Evolutionary conservation across 2,888 invertebrate species (phyloP).

Genomic region (Andrena haemorrhoa): DNA sequence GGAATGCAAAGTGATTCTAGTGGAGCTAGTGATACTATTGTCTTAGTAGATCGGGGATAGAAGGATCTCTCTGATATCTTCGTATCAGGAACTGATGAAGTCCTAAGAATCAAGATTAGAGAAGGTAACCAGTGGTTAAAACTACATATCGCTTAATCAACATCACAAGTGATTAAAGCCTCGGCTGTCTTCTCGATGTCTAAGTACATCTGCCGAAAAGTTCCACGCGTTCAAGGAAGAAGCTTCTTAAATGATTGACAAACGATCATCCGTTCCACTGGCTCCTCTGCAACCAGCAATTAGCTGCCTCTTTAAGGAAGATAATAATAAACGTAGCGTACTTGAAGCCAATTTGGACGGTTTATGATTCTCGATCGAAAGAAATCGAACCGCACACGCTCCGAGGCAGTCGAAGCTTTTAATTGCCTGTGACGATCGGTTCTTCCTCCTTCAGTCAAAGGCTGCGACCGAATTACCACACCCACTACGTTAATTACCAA

Average conservation of each 20-base stretch:
- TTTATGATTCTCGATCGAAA: conserved; percentile 51
- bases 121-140: not conserved
- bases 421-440: not conserved
- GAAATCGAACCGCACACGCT: conserved; percentile 30
- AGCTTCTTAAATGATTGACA: conserved; percentile 28
- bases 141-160: not conserved
- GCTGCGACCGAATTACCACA: too few species aligned
- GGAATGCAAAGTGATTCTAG: not conserved
- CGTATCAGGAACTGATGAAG: not conserved
- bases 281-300: conserved; percentile 43
- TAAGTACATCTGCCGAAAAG: not conserved
- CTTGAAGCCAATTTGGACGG: conserved; percentile 40
- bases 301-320: conserved; percentile 36
- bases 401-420: conserved; percentile 2
- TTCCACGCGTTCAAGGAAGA: conserved; percentile 4
- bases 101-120: not conserved
- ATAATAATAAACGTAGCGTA: conserved; percentile 46
- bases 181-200: not conserved
- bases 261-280: conserved; percentile 48
- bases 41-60: too few species aligned
- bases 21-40: not conserved
- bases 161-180: not conserved
- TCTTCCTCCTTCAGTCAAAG: not conserved
- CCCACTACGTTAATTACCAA: not conserved
- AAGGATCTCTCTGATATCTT: too few species aligned